phyloP scores from a whole-genome alignment of 1,140 invertebrate species.

The Chymomyza costata region DNA sequence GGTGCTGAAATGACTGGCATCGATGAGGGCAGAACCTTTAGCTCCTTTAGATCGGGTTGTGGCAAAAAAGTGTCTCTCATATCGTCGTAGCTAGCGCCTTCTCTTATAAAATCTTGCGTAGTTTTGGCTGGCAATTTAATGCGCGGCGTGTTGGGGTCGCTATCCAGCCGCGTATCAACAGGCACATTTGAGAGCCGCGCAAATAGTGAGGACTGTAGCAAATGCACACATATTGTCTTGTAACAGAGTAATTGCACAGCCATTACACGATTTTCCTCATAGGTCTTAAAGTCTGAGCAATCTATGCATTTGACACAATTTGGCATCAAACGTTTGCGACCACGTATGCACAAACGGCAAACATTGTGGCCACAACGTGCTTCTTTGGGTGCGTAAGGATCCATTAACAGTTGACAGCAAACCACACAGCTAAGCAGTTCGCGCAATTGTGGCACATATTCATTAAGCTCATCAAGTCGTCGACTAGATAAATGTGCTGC shows the following conservation, averaged over 20 bases:
- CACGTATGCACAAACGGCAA: slow-evolving; percentile 87
- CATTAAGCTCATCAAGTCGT: slow-evolving; percentile 87
- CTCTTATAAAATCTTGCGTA: slow-evolving; percentile 85
- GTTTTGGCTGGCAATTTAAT: slow-evolving; percentile 77
- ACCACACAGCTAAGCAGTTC: slow-evolving; percentile 92
- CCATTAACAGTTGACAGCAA: slow-evolving; percentile 87
- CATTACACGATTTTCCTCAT: slow-evolving; percentile 88
- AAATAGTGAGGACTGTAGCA: slow-evolving; percentile 84
- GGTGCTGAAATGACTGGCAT: slow-evolving; percentile 52
- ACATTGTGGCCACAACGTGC: slow-evolving; percentile 93
- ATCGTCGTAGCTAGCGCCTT: slow-evolving; percentile 86
- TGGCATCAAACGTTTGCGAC: slow-evolving; percentile 88
- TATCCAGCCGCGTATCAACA: background rate
- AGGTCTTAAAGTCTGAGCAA: slow-evolving; percentile 80
- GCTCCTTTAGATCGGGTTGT: slow-evolving; percentile 28
- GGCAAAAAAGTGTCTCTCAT: slow-evolving; percentile 80
- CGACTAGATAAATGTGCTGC: slow-evolving; percentile 76
- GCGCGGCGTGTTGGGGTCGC: slow-evolving; percentile 7
- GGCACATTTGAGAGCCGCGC: slow-evolving; percentile 27
- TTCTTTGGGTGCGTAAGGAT: slow-evolving; percentile 86
- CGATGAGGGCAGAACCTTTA: slow-evolving; percentile 19
- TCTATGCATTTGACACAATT: slow-evolving; percentile 90
- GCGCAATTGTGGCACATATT: slow-evolving; percentile 87
- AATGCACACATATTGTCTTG: slow-evolving; percentile 89
- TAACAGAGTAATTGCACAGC: slow-evolving; percentile 90